Evolutionary conservation across 2,113 vertebrate species (phyloP), one percentile per base, ranked within the genome.

Genomic region (Pandion haliaetus): DNA sequence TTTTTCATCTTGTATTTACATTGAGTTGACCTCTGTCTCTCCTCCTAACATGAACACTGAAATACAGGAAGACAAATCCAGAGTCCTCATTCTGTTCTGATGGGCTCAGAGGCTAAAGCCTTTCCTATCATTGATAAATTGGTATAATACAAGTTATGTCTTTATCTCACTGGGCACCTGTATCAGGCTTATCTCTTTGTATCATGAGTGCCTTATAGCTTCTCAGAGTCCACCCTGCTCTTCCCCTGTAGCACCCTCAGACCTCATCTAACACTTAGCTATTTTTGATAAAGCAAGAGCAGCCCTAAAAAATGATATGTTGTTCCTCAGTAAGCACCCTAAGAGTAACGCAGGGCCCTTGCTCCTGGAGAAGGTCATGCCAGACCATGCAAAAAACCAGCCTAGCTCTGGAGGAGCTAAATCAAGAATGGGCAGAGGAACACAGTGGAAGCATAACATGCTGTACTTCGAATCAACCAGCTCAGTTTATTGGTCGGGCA

Each of bases 11-110:
- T 25, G 7, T 61, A 21, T 82, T 90, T 93, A 14, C 74, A 26
- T 20, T 52, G 82, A 47, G 40, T 32, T 94, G 85, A 76, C 85
- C 88, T 90, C 70, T 87, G 61, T 47, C 38, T 89, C 61, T 71
- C 28, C 65, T 93, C 23, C 57, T 54, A 42, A 61, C 2, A 2
- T 4, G 24, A 80, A 65, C 40, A 42, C 62, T 90, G 79, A 90
- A 86, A 90, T 32, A 13, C 45, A 65, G 31, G 3, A 14, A 73
- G 71, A 65, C 58, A 86, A 72, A 88, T 14, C 20, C 62, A 44
- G 71, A 69, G 8, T 31, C 34, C 42, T 77, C 1, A 1, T 28
- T 65, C 67, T 76, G 11, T 73, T 80, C 50, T 2, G 5, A 70
- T 83, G 73, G n/a, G 36, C 42, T 42, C 45, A 93, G 81, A 44